Base-by-base conservation (phyloP, 2,888 invertebrate genomes). In the Apamea anceps region DNA sequence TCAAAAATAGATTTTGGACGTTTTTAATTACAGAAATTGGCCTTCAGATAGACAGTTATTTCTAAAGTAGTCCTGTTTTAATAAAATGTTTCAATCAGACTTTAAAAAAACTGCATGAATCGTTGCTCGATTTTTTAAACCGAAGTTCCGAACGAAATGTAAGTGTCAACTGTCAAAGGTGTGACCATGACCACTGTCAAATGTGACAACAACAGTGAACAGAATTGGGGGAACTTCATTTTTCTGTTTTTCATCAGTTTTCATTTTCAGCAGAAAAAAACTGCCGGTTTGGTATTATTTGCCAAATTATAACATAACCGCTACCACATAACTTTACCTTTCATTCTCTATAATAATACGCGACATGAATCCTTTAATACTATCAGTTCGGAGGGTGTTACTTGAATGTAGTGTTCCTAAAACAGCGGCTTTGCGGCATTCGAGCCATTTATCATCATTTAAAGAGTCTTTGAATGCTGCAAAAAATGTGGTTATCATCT, bases 401-500 rank as follows among this genome's bases (percentile, higher is more conserved):
- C 7, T 80, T 66, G 1, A n/a, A 60, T 45, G 37, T 73, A 67
- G 45, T 48, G 28, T 54, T 28, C 73, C 76, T 12, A 84, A 76
- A 72, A 76, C 70, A 10, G 62, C 54, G 68, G 21, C 5, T 54
- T 12, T n/a, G 5, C 68, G 80, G 37, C 21, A 72, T 85, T 75
- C 60, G 4, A 80, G 85, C n/a, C 18, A 66, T 8, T 67, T 80
- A 15, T 10, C 81, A 32, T 18, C 42, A 1, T 76, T 84, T 8
- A 85, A 81, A 62, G 73, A 84, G 4, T 62, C 66, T 28, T 67
- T 84, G 18, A 73, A 51, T 21, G n/a, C 70, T 32, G 84, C 84
- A 28, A 84, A 84, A 71, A 73, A 85, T 70, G 57, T 84, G n/a
- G 97, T 98, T 13, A 84, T 89, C 62, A 91, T 98, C 54, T 97